These are phyloP conservation scores for Sarcophaga subvicina DNA, from an alignment of 2,888 invertebrate species.

Conservation along the genomic window DNA sequence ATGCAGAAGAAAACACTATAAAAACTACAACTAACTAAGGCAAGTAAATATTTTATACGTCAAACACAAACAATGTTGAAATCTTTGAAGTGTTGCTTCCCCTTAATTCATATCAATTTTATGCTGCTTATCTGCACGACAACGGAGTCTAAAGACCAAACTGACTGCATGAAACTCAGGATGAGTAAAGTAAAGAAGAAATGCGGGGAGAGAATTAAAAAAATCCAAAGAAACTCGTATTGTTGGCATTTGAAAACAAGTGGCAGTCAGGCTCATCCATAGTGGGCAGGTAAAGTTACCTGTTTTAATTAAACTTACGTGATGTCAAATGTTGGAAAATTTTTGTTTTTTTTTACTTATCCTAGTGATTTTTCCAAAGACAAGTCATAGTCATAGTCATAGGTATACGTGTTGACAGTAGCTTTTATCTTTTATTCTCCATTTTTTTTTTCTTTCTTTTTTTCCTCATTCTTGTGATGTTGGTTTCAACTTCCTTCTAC, in stretches of 20 bases:
- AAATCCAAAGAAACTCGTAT: neutral
- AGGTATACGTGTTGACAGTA: slow-evolving; percentile 52
- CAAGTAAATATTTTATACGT: slow-evolving; percentile 28
- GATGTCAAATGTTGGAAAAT: slow-evolving; percentile 63
- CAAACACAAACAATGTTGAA: neutral
- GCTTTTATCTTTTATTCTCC: slow-evolving; percentile 38
- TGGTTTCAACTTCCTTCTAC: neutral
- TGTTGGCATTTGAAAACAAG: neutral
- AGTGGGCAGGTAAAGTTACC: slow-evolving; percentile 44
- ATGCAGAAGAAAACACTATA: neutral
- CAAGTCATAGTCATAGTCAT: slow-evolving; percentile 39
- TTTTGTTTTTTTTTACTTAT: slow-evolving; percentile 1
- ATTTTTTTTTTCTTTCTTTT: slow-evolving; percentile 16
- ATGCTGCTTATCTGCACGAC: slow-evolving; percentile 26
- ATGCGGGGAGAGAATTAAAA: too few species aligned
- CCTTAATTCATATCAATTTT: slow-evolving; percentile 38
- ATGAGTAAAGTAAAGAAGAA: neutral
- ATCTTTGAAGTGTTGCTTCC: slow-evolving; percentile 22
- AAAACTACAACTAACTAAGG: neutral
- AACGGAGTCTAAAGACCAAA: slow-evolving; percentile 18
- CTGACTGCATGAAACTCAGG: neutral
- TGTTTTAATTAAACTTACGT: slow-evolving; percentile 71
- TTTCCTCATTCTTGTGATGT: neutral
- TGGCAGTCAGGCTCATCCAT: neutral
- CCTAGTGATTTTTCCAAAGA: neutral